Base-by-base conservation (phyloP, 92 coral and sea anemone genomes). In the Zoanthus sociatus region DNA sequence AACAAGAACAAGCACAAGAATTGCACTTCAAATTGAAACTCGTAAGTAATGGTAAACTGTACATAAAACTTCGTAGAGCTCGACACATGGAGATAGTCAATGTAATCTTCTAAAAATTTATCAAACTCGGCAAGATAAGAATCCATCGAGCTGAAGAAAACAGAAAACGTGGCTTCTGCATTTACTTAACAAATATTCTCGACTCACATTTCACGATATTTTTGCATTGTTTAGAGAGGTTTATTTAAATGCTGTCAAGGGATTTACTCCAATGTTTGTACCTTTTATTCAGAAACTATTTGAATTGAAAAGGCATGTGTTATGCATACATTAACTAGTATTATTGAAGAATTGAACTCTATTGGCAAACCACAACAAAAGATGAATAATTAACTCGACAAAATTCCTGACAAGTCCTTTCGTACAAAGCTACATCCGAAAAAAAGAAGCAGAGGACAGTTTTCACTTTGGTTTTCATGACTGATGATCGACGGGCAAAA, bases 41-140 rank as follows among this genome's bases (percentile, higher is more conserved):
- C 56, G 61, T 78, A 9, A 56, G 13, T 8, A 31, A 32, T 13
- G 12, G 1, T 55, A 16, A 21, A 76, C 37, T 20, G 30, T 21
- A 63, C 21, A 17, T 58, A 17, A 10, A 5, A 14, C 26, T 9
- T 20, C 46, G 45, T 50, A 56, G 26, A 37, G 42, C 15, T 66
- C 0, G 12, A 45, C 10, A 81, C 85, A 74, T 81, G 85, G 3
- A 64, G 63, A 44, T 81, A 66, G 20, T 81, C 74, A 31, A 64
- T 18, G 45, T 66, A 81, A 21, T 81, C 85, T 7, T 30, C 75
- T 7, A 81, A 44, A 81, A 81, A 81, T 26, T 1, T 5, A 42
- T 81, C 85, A 81, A 81, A 81, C 18, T 81, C 85, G 0, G 60
- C 85, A 1, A 81, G 85, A 45, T 81, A 81, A 3, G 85, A 47